Conservation (phyloP, 2,888 invertebrate genomes). For the Ditula angustiorana region DNA sequence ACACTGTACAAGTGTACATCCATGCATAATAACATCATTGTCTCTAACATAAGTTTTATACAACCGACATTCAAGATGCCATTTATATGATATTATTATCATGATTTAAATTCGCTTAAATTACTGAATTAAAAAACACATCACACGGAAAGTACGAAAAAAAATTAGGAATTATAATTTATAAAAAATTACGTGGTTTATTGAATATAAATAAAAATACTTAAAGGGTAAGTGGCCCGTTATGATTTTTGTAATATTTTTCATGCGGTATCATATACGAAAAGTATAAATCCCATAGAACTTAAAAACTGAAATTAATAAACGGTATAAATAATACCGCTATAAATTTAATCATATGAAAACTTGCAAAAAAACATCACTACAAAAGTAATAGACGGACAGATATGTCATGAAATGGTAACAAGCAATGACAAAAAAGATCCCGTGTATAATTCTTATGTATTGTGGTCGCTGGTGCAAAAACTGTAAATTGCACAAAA, state of each 20-base stretch:
- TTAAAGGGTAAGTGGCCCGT: no score
- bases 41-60: not conserved
- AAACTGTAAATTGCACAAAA: slow-evolving; percentile 40
- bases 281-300: no score
- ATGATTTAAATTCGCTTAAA: not conserved
- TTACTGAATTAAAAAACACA: not conserved
- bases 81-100: not conserved
- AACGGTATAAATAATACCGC: slow-evolving; percentile 7
- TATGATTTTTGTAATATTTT: no score
- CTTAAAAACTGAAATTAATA: not conserved
- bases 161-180: no score
- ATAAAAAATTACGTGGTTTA: not conserved
- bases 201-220: no score
- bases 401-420: not conserved
- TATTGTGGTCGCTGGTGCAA: slow-evolving; percentile 13
- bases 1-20: no score
- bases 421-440: not conserved
- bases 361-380: not conserved
- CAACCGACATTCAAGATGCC: not conserved
- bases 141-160: not conserved
- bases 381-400: not conserved
- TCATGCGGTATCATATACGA: no score
- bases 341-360: not conserved
- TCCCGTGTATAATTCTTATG: slow-evolving; percentile 13
- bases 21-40: no score